These are phyloP conservation scores for Diarsia mendica DNA, from an alignment of 2,888 invertebrate genomes.

Conservation along the genomic window DNA sequence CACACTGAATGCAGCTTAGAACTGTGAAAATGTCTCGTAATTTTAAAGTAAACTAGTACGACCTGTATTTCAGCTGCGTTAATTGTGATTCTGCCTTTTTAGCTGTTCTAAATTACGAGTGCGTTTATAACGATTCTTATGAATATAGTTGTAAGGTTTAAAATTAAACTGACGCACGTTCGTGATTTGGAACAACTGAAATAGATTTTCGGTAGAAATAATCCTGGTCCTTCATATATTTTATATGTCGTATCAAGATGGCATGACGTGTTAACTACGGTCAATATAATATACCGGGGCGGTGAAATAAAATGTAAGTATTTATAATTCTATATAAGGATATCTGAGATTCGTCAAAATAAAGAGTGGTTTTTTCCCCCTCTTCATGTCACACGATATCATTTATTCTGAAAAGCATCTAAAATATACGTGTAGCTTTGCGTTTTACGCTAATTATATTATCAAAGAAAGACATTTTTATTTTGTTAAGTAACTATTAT, in stretches of 20 bases:
- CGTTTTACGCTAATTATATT: conserved; percentile 3
- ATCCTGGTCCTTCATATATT: background rate
- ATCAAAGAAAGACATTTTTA: conserved; percentile 1
- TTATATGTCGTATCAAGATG: background rate
- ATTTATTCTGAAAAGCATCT: conserved; percentile 1
- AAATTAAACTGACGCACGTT: conserved; percentile 17
- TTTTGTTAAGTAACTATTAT: background rate
- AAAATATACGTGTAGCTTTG: background rate
- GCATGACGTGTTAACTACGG: conserved; percentile 11
- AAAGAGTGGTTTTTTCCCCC: background rate
- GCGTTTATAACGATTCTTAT: conserved; percentile 25
- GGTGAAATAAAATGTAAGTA: conserved; percentile 30
- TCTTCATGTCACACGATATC: background rate
- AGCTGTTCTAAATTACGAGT: conserved; percentile 13
- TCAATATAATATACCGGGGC: background rate
- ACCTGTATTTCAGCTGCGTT: conserved; percentile 5
- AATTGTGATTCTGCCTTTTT: conserved; percentile 13
- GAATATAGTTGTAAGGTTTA: conserved; percentile 30
- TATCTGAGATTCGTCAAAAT: background rate
- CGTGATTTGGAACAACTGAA: conserved; percentile 3
- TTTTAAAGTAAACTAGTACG: background rate
- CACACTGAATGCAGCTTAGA: conserved; percentile 24
- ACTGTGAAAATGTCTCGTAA: background rate
- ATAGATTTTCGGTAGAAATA: conserved; percentile 2
- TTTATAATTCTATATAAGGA: conserved; percentile 5